Conservation (phyloP, 2,888 invertebrate genomes). For the Lampropteryx suffumata region DNA sequence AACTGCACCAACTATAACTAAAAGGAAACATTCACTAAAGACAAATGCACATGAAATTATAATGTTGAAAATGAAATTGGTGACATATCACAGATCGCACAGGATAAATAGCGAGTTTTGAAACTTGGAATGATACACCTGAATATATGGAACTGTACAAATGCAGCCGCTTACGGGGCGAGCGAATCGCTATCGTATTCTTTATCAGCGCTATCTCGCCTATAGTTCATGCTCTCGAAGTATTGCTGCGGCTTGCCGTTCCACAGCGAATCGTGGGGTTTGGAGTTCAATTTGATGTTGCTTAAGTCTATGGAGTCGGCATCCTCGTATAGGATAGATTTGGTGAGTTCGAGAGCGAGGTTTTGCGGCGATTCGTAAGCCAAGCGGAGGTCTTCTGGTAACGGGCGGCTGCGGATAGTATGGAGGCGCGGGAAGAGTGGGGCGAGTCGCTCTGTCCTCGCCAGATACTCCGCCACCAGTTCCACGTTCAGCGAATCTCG, state of each 20-base stretch:
- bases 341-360: conserved; percentile 59
- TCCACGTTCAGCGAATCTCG: conserved; percentile 27
- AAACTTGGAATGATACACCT: conserved; percentile 40
- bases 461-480: conserved; percentile 64
- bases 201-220: conserved; percentile 33
- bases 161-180: conserved; percentile 34
- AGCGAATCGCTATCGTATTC: conserved; percentile 67
- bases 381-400: conserved; percentile 39
- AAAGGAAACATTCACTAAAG: conserved; percentile 15
- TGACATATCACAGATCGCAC: conserved; percentile 61
- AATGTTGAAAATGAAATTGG: conserved; percentile 32
- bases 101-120: conserved; percentile 38
- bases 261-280: conserved; percentile 80
- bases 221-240: conserved; percentile 86
- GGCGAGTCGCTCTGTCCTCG: conserved; percentile 61
- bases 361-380: conserved; percentile 63
- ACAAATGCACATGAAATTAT: conserved; percentile 21
- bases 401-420: conserved; percentile 62
- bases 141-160: not conserved
- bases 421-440: conserved; percentile 51
- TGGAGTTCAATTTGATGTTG: conserved; percentile 29
- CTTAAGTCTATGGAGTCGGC: conserved; percentile 57
- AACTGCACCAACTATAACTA: conserved; percentile 18
- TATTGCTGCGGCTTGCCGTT: conserved; percentile 78
- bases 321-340: conserved; percentile 61